Evolutionary conservation across 53 echinoderm and acorn worm genomes (phyloP), one percentile per base, ranked within the genome.

Genomic region (Hippasteria phrygiana): DNA sequence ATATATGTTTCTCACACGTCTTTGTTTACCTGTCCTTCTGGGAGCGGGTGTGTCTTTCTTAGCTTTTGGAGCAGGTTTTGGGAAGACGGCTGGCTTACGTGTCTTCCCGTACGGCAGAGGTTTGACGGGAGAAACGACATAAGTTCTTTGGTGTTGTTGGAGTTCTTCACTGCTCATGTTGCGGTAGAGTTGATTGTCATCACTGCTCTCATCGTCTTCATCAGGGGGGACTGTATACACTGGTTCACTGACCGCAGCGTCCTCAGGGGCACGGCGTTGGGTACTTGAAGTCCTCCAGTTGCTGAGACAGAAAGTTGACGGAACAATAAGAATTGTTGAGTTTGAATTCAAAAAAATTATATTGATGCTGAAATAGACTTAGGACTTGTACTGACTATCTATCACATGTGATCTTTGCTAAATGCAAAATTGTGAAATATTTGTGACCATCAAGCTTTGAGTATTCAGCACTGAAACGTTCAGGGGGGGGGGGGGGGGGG

Each of bases 71-170:
- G 2, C 22, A 37, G 71, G 85, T 36, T 70, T 85, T 0, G 85
- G 85, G 85, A 13, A 85, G 70, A 70, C 34, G 50, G 85, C 85
- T 13, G 85, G 71, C 71, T 85, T 85, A 12, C 45, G 67, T 9
- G 50, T 51, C 36, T 85, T 85, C 5, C 3, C 54, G 17, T 43
- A 37, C 22, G 47, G 85, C 9, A 14, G 4, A 12, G 59, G 59
- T 36, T 38, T 37, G 26, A 24, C 18, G 8, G 70, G 27, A n/a
- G 16, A 0, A 24, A 0, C 11, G 22, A 27, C 65, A 4, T 64
- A 31, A 38, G 41, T 17, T 18, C 33, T 62, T 2, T 63, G 24
- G 17, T 63, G 81, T 32, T 81, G 43, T 27, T 46, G 18, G 0
- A 45, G 18, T 36, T 85, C 39, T 12, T 85, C 26, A 37, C 32